A percentile compares a stretch with the other conserved stretches of the same genome.
These are phyloP conservation scores for Trochalopteron elliotii DNA, from an alignment of 2,113 vertebrate genomes.

Conservation along the genomic window DNA sequence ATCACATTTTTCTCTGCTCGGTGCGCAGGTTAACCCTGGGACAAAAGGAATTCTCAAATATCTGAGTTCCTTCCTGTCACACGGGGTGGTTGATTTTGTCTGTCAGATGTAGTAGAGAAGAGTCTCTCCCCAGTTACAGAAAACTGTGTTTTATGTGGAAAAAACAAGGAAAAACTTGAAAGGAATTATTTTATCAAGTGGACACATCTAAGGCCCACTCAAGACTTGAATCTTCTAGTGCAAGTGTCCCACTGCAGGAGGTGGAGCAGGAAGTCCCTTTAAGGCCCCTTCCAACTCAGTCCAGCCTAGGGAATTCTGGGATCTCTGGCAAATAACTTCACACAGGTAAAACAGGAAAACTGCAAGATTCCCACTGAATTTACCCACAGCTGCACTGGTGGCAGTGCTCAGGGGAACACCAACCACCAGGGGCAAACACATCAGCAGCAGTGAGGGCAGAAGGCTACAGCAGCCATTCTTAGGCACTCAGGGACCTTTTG, in stretches of 20 bases:
- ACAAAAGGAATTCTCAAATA: not conserved
- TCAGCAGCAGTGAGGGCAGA: rapidly evolving
- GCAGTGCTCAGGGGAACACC: not conserved
- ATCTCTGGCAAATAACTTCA: not conserved
- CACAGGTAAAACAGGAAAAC: not conserved
- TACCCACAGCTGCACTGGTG: not conserved
- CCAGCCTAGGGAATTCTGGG: not conserved
- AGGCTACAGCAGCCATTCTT: rapidly evolving
- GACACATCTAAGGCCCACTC: not conserved
- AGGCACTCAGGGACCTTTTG: not conserved
- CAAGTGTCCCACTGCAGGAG: not conserved
- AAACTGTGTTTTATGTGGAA: not conserved
- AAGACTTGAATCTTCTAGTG: not conserved
- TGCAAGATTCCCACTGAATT: not conserved
- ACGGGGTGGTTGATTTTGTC: rapidly evolving
- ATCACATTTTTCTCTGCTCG: rapidly evolving
- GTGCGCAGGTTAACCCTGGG: rapidly evolving
- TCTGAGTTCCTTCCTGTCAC: rapidly evolving
- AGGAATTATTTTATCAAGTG: not conserved
- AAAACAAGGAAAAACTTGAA: not conserved
- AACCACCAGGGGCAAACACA: not conserved
- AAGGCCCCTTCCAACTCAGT: not conserved
- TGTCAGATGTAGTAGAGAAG: not conserved
- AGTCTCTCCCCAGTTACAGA: not conserved
- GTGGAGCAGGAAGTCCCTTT: not conserved